phyloP scores from a whole-genome alignment of 1,140 invertebrate genomes.

The Eriocheir sinensis region DNA sequence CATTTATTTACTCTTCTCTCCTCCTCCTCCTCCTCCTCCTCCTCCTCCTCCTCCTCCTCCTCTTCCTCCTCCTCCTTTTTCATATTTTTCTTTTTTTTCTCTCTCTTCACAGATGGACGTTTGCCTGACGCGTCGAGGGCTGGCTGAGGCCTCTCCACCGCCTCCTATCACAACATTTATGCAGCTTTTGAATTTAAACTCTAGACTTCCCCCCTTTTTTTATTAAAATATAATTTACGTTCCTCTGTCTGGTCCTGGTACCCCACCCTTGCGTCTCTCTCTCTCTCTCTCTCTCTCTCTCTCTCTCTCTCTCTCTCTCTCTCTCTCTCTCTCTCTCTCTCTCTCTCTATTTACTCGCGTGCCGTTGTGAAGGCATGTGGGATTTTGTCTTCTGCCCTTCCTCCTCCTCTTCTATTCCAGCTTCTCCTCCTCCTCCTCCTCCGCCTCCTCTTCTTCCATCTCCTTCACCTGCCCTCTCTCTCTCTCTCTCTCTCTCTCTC shows the following conservation, averaged over 20 bases:
- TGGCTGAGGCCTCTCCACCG: background rate
- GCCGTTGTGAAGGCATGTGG: background rate
- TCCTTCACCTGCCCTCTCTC: no score
- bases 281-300: slow-evolving; percentile 44
- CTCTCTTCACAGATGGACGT: no score
- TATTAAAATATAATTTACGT: background rate
- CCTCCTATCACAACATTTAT: background rate
- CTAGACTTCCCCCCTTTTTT: background rate
- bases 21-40: background rate
- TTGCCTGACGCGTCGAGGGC: no score
- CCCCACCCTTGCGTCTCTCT: no score
- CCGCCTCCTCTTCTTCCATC: background rate
- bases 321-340: background rate
- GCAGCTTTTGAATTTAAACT: background rate
- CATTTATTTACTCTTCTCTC: background rate
- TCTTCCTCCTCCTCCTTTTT: background rate
- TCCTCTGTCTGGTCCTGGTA: no score
- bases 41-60: background rate
- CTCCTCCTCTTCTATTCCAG: no score
- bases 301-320: slow-evolving; percentile 43
- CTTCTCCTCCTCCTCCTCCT: background rate
- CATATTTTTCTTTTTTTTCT: slow-evolving; percentile 42
- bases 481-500: no score
- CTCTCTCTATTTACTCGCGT: background rate
- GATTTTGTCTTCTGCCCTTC: slow-evolving; percentile 1